A percentile compares a stretch with the other conserved stretches of the same genome.
Conservation (phyloP, 1,140 invertebrate genomes). For the Triops longicaudatus region DNA sequence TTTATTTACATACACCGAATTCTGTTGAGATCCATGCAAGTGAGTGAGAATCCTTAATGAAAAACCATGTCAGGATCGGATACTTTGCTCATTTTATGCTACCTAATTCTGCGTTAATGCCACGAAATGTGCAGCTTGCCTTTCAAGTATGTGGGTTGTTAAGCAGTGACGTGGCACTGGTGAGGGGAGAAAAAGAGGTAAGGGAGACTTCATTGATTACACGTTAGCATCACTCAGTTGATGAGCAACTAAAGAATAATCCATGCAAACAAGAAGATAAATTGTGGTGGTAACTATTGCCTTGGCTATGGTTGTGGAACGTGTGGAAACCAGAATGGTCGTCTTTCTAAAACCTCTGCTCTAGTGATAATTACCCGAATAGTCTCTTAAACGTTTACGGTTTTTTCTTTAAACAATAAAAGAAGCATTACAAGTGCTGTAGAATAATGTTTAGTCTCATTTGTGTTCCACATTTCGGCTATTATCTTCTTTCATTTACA, state of each 20-base stretch:
- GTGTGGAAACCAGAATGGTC: too few relatives aligned
- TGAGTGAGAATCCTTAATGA: background rate
- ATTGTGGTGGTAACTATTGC: background rate
- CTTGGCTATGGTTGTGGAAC: too few relatives aligned
- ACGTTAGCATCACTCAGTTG: background rate
- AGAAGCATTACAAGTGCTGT: background rate
- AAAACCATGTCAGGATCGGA: background rate
- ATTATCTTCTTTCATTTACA: too few relatives aligned
- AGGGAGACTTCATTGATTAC: background rate
- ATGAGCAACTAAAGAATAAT: background rate
- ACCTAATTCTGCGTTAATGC: background rate
- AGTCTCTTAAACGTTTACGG: background rate
- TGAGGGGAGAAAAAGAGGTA: background rate
- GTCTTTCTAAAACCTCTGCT: background rate
- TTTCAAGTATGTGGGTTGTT: background rate
- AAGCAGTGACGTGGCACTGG: background rate
- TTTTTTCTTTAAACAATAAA: conserved; percentile 3
- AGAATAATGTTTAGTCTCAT: background rate
- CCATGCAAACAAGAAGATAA: background rate
- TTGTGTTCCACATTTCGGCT: background rate
- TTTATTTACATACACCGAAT: too few relatives aligned
- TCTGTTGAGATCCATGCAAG: background rate
- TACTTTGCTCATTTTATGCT: background rate
- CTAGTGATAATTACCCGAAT: background rate
- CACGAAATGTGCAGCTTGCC: background rate